Base-by-base conservation (phyloP, 2,113 vertebrate species). In the Hystrix cristata region DNA sequence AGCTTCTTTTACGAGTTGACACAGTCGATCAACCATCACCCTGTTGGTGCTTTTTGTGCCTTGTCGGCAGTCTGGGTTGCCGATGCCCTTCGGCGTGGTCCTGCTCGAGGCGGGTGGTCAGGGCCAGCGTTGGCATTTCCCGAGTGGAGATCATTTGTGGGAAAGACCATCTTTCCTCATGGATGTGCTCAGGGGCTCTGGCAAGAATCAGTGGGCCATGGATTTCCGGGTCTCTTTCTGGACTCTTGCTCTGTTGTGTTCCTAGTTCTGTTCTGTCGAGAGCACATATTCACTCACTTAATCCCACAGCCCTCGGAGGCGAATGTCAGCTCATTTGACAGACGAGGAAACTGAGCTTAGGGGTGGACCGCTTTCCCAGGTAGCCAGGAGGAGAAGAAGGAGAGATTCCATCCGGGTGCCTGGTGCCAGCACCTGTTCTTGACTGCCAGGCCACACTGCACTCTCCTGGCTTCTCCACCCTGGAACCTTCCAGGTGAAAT, bases 41-140 rank as follows among this genome's bases (percentile, higher is more conserved):
- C 38, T 23, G 0, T 65, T 43, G 48, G 11, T 18, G n/a, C 21
- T 64, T 29, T 55, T 85, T 55, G 25, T 60, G 46, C 87, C 81
- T 48, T 38, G 31, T 11, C 72, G 48, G 51, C 86, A 86, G 19
- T 65, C 16, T 16, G 43, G 57, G 43, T 14, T 25, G 43, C 43
- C 14, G 43, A 10, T 14, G 7, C 13, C 0, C 72, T 48, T 46
- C 5, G 19, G 12, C 3, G 25, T 43, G 43, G 1, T 76, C 72
- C 72, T 48, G 71, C 3, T 12, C 2, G 23, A 3, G 46, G 72
- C 5, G 6, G 43, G 3, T 27, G n/a, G 38, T 60, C 76, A n/a
- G 57, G 25, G 14, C 34, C 1, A 4, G 65, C 4, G 3, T 21
- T 88, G 0, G 1, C 29, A 23, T 59, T n/a, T 13, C 9, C 43